These are phyloP conservation scores for Notothenia rossii DNA, from an alignment of 2,113 vertebrate genomes.

Conservation along the genomic window DNA sequence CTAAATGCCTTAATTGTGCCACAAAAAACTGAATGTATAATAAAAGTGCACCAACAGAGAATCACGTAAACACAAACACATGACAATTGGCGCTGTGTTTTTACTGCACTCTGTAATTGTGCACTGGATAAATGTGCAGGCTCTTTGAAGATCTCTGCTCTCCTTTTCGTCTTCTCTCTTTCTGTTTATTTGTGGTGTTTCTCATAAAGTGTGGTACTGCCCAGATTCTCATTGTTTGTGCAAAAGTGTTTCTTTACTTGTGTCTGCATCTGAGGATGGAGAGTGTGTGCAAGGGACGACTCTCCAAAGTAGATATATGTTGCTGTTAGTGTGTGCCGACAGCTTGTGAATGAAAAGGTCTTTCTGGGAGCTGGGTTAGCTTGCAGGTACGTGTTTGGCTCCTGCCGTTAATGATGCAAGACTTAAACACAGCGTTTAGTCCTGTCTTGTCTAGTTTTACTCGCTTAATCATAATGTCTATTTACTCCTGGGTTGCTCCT, in stretches of 20 bases:
- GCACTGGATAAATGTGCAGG: constrained; percentile 32
- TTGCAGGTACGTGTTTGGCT: background rate
- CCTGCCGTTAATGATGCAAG: background rate
- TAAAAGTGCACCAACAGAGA: constrained; percentile 19
- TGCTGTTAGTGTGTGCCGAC: background rate
- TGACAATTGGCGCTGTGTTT: constrained; percentile 27
- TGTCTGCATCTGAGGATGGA: constrained; percentile 10
- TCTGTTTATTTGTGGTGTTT: constrained; percentile 51
- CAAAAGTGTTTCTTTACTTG: background rate
- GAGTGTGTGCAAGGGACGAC: background rate
- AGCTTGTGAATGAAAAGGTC: constrained; percentile 13
- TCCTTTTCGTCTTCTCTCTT: constrained; percentile 11
- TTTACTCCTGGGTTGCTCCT: background rate
- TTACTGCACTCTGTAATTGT: constrained; percentile 67
- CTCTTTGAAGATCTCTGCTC: constrained; percentile 68
- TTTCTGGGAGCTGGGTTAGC: background rate
- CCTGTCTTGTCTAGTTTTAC: background rate
- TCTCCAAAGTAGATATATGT: background rate
- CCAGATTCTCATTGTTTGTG: constrained; percentile 14
- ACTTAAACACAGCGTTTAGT: background rate
- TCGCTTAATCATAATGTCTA: background rate
- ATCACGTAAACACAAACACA: constrained; percentile 15
- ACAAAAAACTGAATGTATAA: constrained; percentile 2
- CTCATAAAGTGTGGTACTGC: constrained; percentile 26
- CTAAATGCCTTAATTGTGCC: constrained; percentile 17